phyloP scores from a whole-genome alignment of 2,797 vertebrate species.

The Clarias pachynema region DNA sequence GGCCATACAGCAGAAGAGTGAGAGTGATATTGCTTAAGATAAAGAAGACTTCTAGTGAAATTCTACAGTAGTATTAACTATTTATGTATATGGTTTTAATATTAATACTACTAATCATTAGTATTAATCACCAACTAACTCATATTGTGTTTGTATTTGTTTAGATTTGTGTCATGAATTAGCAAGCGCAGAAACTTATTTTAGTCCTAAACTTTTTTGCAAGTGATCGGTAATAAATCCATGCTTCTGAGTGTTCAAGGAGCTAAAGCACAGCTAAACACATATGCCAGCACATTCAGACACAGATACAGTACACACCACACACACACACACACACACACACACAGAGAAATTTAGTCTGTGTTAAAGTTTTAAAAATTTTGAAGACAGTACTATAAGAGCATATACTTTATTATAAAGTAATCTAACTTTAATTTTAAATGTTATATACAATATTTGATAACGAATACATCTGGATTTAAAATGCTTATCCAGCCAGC shows the following conservation, averaged over 20 bases:
- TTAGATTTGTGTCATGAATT: no score
- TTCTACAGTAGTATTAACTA: neutral
- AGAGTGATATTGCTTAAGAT: neutral
- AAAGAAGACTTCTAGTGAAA: neutral
- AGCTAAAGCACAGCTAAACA: neutral
- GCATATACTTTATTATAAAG: no score
- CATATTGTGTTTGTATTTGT: no score
- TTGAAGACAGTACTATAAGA: neutral
- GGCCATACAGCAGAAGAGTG: neutral
- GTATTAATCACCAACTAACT: no score
- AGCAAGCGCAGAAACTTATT: neutral
- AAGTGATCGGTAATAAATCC: neutral
- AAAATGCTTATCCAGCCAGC: neutral
- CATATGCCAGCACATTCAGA: neutral
- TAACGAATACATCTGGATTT: neutral
- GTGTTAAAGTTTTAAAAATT: neutral
- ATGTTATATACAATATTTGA: neutral
- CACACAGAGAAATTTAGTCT: neutral
- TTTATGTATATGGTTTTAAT: neutral
- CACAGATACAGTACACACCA: neutral
- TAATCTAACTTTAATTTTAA: no score
- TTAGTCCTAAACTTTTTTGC: neutral
- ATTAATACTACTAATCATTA: no score
- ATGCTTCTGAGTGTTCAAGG: neutral
- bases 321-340: slow-evolving; percentile 7